phyloP scores from a whole-genome alignment of 2,888 invertebrate genomes.

The Brachypterus glaber region DNA sequence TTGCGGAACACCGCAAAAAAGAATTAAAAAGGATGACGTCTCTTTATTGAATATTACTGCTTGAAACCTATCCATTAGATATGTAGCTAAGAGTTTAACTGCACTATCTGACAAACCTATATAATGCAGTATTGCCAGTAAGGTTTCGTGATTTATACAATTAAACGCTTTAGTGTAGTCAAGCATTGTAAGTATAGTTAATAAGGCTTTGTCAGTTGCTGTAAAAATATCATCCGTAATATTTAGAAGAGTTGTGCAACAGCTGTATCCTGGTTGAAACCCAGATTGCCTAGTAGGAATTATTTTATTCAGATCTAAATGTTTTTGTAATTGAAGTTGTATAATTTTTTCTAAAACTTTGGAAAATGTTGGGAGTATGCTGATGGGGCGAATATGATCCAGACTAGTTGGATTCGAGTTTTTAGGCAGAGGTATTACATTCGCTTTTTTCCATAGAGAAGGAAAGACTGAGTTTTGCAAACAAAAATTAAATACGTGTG shows the following conservation, averaged over 20 bases:
- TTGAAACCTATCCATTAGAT: no score
- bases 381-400: background rate
- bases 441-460: background rate
- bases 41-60: no score
- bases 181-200: conserved; percentile 1
- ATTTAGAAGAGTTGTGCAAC: conserved; percentile 5
- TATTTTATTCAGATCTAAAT: no score
- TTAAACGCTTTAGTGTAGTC: conserved; percentile 6
- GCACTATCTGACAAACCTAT: no score
- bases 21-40: no score
- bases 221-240: conserved; percentile 6
- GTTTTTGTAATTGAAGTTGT: no score
- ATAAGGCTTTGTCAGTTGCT: conserved; percentile 3
- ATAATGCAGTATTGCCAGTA: no score
- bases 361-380: conserved; percentile 2
- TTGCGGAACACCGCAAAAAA: no score
- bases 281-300: no score
- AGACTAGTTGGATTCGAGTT: background rate
- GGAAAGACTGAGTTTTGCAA: background rate
- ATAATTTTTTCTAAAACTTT: conserved; percentile 3
- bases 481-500: no score
- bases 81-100: no score
- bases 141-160: background rate
- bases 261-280: conserved; percentile 5
- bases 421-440: background rate